Evolutionary conservation across 2,113 vertebrate genomes (phyloP), one percentile per base, ranked within the genome.

Genomic region (Strix aluco): DNA sequence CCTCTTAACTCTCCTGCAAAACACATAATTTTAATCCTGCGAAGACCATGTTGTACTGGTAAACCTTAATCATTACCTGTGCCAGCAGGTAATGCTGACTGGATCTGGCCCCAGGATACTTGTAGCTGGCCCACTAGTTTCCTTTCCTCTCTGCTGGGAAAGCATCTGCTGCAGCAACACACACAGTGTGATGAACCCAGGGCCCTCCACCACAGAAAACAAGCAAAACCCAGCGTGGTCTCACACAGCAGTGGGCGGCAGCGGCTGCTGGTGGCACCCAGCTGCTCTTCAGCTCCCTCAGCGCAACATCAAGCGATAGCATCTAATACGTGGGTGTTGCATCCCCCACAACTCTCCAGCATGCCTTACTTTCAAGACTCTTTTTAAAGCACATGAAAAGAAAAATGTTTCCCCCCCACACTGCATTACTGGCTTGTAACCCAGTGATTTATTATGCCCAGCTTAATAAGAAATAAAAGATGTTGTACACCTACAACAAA

Each of bases 141-240:
- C 54, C 81, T 26, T 40, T 52, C 13, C 57, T 38, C 63, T 46
- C 65, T 54, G 62, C 55, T n/a, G 49, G 34, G 32, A 61, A 83
- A 57, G 25, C 61, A 62, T 47, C 32, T 27, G 40, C 40, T 66
- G 26, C 46, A 83, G 66, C 26, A 21, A 62, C 3, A 5, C 82
- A 54, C 6, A 21, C 2, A 4, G 46, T 6, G 3, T 6, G 46
- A 82, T 11, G 66, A 79, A 73, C 32, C 42, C 23, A 15, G 20
- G 7, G 7, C 7, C 20, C 20, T 4, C 7, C 18, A 22, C 3
- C 57, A 30, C 36, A 67, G 65, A 80, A 66, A 44, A 42, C 0
- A 2, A 38, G 36, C 5, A 83, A 61, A 83, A 29, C 23, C 47
- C 25, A 22, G 27, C 0, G 0, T 2, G 29, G 47, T 25, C 81